Conservation (phyloP, 2,797 vertebrate species). For the Sphaeramia orbicularis region DNA sequence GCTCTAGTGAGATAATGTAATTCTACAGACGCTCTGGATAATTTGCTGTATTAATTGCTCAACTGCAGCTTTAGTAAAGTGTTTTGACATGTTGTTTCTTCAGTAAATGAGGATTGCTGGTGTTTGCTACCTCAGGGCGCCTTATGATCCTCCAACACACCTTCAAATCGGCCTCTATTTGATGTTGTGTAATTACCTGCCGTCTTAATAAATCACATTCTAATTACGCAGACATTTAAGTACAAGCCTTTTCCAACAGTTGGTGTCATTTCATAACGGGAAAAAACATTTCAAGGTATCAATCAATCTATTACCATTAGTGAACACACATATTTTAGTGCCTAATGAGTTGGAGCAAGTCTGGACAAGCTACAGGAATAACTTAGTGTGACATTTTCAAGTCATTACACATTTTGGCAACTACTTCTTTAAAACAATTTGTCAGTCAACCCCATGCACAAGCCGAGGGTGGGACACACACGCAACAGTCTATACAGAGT, state of each 20-base stretch:
- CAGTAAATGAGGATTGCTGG: slow-evolving; percentile 20
- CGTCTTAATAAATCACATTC: slow-evolving; percentile 46
- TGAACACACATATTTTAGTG: not conserved
- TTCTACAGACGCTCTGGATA: slow-evolving; percentile 18
- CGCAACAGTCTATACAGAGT: slow-evolving; percentile 21
- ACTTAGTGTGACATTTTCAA: slow-evolving; percentile 35
- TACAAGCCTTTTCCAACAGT: slow-evolving; percentile 38
- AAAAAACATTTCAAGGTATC: slow-evolving; percentile 10
- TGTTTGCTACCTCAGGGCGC: slow-evolving; percentile 9
- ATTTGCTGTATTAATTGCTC: slow-evolving; percentile 17
- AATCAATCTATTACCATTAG: slow-evolving; percentile 32
- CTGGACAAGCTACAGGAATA: slow-evolving; percentile 17
- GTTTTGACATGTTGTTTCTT: slow-evolving; percentile 26
- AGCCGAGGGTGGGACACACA: slow-evolving; percentile 21
- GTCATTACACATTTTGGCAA: slow-evolving; percentile 52
- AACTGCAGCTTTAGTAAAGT: slow-evolving; percentile 23
- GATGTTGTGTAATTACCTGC: slow-evolving; percentile 39
- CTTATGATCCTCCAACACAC: slow-evolving; percentile 28
- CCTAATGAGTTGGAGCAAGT: slow-evolving; percentile 23
- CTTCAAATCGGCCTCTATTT: not conserved
- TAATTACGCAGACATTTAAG: slow-evolving; percentile 41
- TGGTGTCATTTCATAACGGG: slow-evolving; percentile 3
- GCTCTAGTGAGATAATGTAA: not conserved
- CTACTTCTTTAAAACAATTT: slow-evolving; percentile 54
- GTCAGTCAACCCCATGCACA: slow-evolving; percentile 43